These are phyloP conservation scores for Chymomyza costata DNA, from an alignment of 1,140 invertebrate genomes.

Conservation along the genomic window DNA sequence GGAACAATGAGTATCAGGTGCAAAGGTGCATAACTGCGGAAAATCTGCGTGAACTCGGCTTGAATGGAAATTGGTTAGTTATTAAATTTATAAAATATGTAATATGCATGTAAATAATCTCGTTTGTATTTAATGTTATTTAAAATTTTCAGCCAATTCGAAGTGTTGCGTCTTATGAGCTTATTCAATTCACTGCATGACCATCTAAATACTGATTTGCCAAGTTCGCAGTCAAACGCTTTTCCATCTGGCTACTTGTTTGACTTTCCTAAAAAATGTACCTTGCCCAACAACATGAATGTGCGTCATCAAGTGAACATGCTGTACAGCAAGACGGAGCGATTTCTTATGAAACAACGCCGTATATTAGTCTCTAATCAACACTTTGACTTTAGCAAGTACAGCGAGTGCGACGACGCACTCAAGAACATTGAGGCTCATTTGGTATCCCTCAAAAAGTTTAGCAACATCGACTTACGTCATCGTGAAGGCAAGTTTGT, in stretches of 20 bases:
- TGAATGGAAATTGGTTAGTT: slow-evolving; percentile 31
- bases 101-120: not conserved
- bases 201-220: slow-evolving; percentile 30
- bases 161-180: slow-evolving; percentile 37
- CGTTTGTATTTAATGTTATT: not conserved
- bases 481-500: slow-evolving; percentile 42
- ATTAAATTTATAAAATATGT: not conserved
- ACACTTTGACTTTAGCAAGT: slow-evolving; percentile 39
- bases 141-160: slow-evolving; percentile 25
- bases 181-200: slow-evolving; percentile 50
- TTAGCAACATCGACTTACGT: slow-evolving; percentile 31
- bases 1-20: not conserved
- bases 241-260: slow-evolving; percentile 33
- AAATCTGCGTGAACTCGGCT: not conserved
- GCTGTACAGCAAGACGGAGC: slow-evolving; percentile 42
- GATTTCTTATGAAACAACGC: slow-evolving; percentile 31
- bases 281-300: slow-evolving; percentile 39
- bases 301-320: slow-evolving; percentile 57
- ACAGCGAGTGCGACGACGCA: slow-evolving; percentile 45
- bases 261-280: slow-evolving; percentile 20
- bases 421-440: slow-evolving; percentile 12
- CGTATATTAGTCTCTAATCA: slow-evolving; percentile 44
- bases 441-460: slow-evolving; percentile 20
- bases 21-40: not conserved
- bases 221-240: slow-evolving; percentile 20